Conservation (phyloP, 1,140 invertebrate genomes). For the Diorhabda elongata region DNA sequence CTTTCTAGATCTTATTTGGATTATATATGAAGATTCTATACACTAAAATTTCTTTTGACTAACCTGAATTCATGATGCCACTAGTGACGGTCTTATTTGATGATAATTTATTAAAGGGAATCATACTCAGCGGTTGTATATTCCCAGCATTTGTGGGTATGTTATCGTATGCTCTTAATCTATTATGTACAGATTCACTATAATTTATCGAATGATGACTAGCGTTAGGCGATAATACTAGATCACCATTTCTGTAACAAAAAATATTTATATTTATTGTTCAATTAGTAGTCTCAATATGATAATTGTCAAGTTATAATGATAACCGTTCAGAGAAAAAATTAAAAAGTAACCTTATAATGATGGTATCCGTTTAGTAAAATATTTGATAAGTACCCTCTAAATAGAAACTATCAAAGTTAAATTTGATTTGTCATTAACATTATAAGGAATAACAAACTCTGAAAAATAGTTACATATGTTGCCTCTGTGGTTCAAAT, state of each 20-base stretch:
- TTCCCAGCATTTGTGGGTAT: slow-evolving; percentile 44
- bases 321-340: too few species aligned
- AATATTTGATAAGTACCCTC: too few species aligned
- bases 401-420: too few species aligned
- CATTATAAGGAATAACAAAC: too few species aligned
- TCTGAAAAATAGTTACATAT: too few species aligned
- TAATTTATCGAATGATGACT: slow-evolving; percentile 71
- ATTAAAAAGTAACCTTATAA: too few species aligned
- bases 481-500: too few species aligned
- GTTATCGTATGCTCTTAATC: slow-evolving; percentile 70
- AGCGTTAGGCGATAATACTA: slow-evolving; percentile 67
- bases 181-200: slow-evolving; percentile 72
- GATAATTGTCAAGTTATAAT: slow-evolving; percentile 27
- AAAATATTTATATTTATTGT: background rate
- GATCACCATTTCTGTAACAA: slow-evolving; percentile 58
- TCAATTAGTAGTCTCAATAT: slow-evolving; percentile 4
- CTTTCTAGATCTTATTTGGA: background rate
- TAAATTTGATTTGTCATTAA: too few species aligned
- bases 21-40: background rate
- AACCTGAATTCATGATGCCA: background rate
- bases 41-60: background rate
- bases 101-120: slow-evolving; percentile 39
- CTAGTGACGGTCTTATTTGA: slow-evolving; percentile 33
- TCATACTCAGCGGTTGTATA: slow-evolving; percentile 39
- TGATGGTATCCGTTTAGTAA: too few species aligned